A percentile compares a stretch with the other conserved stretches of the same genome.
phyloP scores from a whole-genome alignment of 2,888 invertebrate genomes.

The Punctoribates punctum region DNA sequence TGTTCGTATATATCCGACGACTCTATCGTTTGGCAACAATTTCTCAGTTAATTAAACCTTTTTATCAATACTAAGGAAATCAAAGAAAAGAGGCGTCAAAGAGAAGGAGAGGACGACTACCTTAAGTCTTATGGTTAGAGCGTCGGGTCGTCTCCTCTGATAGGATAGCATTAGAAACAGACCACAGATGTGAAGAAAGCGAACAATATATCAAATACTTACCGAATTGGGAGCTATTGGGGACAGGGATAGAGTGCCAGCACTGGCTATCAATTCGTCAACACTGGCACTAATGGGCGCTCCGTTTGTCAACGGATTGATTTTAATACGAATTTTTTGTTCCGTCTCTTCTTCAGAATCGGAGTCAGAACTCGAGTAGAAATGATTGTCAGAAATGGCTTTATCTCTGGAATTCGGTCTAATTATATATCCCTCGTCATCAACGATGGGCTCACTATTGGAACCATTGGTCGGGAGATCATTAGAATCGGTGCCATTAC shows the following conservation, averaged over 20 bases:
- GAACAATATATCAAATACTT: constrained; percentile 50
- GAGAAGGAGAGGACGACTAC: neutral
- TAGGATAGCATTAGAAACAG: neutral
- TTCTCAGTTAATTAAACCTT: constrained; percentile 1
- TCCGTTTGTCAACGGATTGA: constrained; percentile 84
- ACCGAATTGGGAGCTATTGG: constrained; percentile 55
- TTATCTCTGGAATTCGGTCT: constrained; percentile 39
- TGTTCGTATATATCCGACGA: constrained; percentile 49
- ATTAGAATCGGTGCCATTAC: neutral
- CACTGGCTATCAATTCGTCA: constrained; percentile 85
- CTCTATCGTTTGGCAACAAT: constrained; percentile 47
- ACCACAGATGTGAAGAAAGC: neutral
- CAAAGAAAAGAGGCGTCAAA: neutral
- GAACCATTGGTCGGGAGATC: constrained; percentile 3
- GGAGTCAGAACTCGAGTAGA: constrained; percentile 39
- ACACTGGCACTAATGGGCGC: constrained; percentile 84
- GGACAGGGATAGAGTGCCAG: constrained; percentile 74
- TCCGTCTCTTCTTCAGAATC: constrained; percentile 70
- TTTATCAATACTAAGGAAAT: neutral
- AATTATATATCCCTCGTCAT: constrained; percentile 48
- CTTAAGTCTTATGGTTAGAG: constrained; percentile 26
- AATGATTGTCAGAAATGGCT: constrained; percentile 15
- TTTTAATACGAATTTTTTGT: constrained; percentile 86
- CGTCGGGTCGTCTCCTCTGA: constrained; percentile 31
- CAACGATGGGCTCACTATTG: constrained; percentile 39